Evolutionary conservation across 1,140 invertebrate species (phyloP).

Genomic region (Holcopasites calliopsidis): DNA sequence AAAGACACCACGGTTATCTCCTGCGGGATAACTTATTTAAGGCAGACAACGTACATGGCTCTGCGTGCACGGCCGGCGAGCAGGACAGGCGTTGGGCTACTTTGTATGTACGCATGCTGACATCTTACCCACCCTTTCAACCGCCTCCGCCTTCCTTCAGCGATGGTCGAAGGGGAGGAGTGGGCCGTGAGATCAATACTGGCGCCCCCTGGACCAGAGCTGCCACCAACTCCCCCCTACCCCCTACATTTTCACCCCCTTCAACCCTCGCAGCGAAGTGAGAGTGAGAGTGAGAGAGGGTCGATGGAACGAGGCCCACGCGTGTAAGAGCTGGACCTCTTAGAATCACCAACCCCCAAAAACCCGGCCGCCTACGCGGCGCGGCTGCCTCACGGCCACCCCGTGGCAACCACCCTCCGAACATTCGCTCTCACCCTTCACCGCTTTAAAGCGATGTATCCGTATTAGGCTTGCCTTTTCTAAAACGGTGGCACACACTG

Average conservation of each 20-base stretch:
- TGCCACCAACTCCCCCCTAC: constrained; percentile 47
- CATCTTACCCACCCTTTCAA: constrained; percentile 76
- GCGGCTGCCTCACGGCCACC: constrained; percentile 51
- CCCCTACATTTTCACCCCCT: constrained; percentile 27
- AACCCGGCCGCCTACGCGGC: constrained; percentile 55
- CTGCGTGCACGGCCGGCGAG: constrained; percentile 49
- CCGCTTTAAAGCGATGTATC: constrained; percentile 75
- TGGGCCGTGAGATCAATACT: constrained; percentile 73
- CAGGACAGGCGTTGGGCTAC: constrained; percentile 68
- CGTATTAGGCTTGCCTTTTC: constrained; percentile 61
- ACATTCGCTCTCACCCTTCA: constrained; percentile 67
- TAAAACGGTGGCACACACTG: too few relatives aligned
- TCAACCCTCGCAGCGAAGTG: constrained; percentile 44
- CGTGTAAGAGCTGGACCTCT: constrained; percentile 76
- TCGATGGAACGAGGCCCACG: constrained; percentile 58
- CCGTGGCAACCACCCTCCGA: constrained; percentile 67
- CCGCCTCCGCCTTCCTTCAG: constrained; percentile 67
- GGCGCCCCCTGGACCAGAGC: constrained; percentile 75
- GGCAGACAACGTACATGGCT: constrained; percentile 55
- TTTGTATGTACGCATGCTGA: constrained; percentile 79
- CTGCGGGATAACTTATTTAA: constrained; percentile 63
- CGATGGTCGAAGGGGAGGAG: constrained; percentile 61
- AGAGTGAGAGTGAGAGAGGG: background rate
- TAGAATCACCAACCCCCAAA: constrained; percentile 77
- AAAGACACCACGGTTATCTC: constrained; percentile 23